Evolutionary conservation across 2,888 invertebrate species (phyloP), one percentile per base, ranked within the genome.

Genomic region (Zygaena filipendulae): DNA sequence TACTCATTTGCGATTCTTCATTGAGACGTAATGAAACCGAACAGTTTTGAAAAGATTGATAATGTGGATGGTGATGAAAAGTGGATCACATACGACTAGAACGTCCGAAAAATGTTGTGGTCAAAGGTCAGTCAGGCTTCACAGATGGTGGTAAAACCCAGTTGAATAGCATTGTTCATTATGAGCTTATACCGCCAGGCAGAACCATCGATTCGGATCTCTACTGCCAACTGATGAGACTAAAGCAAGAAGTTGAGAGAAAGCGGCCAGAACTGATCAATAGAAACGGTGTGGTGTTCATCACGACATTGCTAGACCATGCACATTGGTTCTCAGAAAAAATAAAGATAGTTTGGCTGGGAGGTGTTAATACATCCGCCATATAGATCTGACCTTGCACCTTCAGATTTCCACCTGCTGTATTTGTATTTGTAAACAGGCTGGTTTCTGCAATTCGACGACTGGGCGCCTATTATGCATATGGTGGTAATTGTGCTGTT

Each of bases 111-210:
- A 18, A 18, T 6, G 18, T 18, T 33, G 27, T 39, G 35, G 35
- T 33, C 34, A 27, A 37, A 42, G 31, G 22, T 13, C 29, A 35
- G 29, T 8, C 18, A 18, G 18, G 18, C 18, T 21, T 22, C 21
- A 32, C 20, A 21, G 21, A 27, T 23, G 24, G 22, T 23, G 25
- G 20, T 24, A 13, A 27, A 24, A 27, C 24, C 9, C 8, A 16
- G 16, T 4, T 24, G 21, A 38, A 35, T 71, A 35, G 64, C n/a
- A 29, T 28, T 32, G n/a, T n/a, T n/a, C n/a, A n/a, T n/a, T n/a
- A n/a, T n/a, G n/a, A n/a, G n/a, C n/a, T n/a, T n/a, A n/a, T n/a
- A n/a, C n/a, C n/a, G n/a, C n/a, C n/a, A n/a, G n/a, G n/a, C n/a
- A n/a, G n/a, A n/a, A n/a, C n/a, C n/a, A n/a, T n/a, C n/a, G n/a